Base-by-base conservation (phyloP, 2,888 invertebrate genomes). In the Lobophora halterata region DNA sequence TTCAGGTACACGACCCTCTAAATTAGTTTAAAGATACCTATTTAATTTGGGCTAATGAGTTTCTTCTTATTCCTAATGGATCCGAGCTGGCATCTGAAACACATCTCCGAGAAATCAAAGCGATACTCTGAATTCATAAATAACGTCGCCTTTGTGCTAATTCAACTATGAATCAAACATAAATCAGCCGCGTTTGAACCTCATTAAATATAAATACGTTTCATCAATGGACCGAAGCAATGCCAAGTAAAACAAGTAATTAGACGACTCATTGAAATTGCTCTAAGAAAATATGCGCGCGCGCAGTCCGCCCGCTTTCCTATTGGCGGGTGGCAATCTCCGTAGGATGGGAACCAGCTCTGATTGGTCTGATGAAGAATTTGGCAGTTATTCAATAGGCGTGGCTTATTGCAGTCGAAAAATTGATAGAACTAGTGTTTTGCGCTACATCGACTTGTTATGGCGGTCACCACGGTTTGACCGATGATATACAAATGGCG, bases 381-480 rank as follows among this genome's bases (percentile, higher is more conserved):
- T 83, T 83, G 83, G 83, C 82, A 80, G 71, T 60, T 61, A 58
- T 58, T 77, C 82, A 82, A 79, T 65, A 60, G 83, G 83, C 79
- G 80, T 61, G 66, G 75, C 65, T 55, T 68, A 46, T 36, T 26
- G 8, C 5, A 3, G 9, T n/a, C 13, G 5, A 28, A 24, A 31
- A 36, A 27, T 11, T 37, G 33, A 10, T 17, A 33, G 37, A 43
- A 39, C 39, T 39, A 37, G 47, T 40, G 46, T 42, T 45, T 26
- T 29, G 24, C 33, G 27, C 33, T 26, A 25, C 46, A 46, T 50
- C 31, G 46, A 44, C 23, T 20, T 27, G 19, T 9, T 40, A 46
- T 44, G 34, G 38, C 12, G 49, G 46, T 39, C 46, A 32, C 14
- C 28, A 36, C 36, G 29, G 35, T 38, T 42, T 19, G 36, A 16